Base-by-base conservation (phyloP, 2,888 invertebrate species). In the Macrophya alboannulata region DNA sequence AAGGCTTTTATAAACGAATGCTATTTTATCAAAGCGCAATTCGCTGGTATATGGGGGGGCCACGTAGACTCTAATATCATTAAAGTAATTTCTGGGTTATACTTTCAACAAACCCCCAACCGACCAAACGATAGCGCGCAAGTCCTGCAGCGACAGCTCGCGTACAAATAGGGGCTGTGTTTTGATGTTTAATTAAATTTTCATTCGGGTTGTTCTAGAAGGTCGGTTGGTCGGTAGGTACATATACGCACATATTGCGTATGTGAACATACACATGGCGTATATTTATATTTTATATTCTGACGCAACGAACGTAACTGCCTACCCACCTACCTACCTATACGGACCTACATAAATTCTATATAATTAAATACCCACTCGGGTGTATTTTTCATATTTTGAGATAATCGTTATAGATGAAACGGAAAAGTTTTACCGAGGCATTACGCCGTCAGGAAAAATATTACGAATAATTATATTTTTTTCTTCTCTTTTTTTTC, bases 101-200 rank as follows among this genome's bases (percentile, higher is more conserved):
- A 81, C 62, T 43, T 81, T 43, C 43, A 81, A 40, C 79, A 21
- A 81, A 59, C 79, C 40, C 40, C 59, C 43, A 59, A 17, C 40
- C 37, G 72, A 59, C 45, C 45, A 25, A 74, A 45, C 74, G 74
- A 74, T 74, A 21, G 17, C n/a, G 74, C 25, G 59, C 37, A 31
- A 81, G 79, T 81, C 59, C 59, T 62, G 79, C 43, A 62, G 43
- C 62, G 79, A 81, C 62, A 62, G 62, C 81, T 81, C 59, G 43
- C 81, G 12, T 81, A 62, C 81, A 81, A 81, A 62, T 62, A 43
- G 59, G 21, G 59, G 12, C 81, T 62, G 9, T 62, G 62, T 62
- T 81, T 59, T 59, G 40, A 81, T 62, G 43, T 81, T 81, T 81
- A 81, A 81, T 81, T 81, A 59, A 59, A 81, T 81, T 81, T 81